Percentiles rank a stretch among this genome's conserved stretches.
Evolutionary conservation across 37 sponge, comb jelly and placozoan species (phyloP).

Genomic region (Haliclona indistincta): DNA sequence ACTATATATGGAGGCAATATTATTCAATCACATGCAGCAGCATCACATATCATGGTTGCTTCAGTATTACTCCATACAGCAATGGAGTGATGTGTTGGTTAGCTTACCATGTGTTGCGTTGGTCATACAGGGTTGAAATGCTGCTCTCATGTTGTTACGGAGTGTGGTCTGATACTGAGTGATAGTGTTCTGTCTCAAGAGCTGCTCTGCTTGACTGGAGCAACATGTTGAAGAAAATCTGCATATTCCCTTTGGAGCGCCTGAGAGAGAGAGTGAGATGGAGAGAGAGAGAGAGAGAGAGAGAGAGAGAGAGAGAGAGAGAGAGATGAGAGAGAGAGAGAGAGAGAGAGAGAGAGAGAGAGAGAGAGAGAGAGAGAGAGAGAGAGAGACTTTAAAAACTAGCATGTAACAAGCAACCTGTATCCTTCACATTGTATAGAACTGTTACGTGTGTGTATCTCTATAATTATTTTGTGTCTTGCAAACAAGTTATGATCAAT

Average conservation of each 20-base stretch:
- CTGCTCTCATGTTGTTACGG: not conserved
- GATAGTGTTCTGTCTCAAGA: not conserved
- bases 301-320: not conserved
- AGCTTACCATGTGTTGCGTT: not conserved
- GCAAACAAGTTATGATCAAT: too few species aligned
- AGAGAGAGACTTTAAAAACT: not conserved
- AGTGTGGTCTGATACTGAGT: not conserved
- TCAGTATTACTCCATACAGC: too few species aligned
- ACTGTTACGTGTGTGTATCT: too few species aligned
- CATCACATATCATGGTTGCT: too few species aligned
- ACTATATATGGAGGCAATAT: too few species aligned
- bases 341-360: not conserved
- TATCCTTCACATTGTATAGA: not conserved
- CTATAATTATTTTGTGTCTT: too few species aligned
- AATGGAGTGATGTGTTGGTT: too few species aligned
- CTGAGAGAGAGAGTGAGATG: not conserved
- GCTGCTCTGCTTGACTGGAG: not conserved
- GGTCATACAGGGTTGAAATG: not conserved
- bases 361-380: not conserved
- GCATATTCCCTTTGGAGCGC: not conserved
- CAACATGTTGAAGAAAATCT: not conserved
- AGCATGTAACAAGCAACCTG: not conserved
- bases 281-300: slow-evolving; percentile 1
- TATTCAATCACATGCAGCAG: not conserved
- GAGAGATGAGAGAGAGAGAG: too few species aligned